Base-by-base conservation (phyloP, 35 echinoderm and acorn worm species). In the Diadema setosum region DNA sequence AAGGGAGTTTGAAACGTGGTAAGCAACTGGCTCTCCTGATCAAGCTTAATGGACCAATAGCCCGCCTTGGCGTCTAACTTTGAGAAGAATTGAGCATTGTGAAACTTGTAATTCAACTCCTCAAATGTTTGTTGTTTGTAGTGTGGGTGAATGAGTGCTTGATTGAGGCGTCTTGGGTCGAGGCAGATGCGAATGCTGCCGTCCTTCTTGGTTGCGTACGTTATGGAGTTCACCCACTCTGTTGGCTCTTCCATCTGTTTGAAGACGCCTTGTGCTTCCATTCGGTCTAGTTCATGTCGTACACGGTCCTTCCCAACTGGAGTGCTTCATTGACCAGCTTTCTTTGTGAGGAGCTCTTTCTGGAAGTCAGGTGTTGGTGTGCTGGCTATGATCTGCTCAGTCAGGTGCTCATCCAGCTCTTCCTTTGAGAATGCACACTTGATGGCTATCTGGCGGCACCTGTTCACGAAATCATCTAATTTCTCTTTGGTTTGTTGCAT, bases 1-100 rank as follows among this genome's bases (percentile, higher is more conserved):
- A 90, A 95, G 44, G 93, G 88, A n/a, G 93, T 91, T 16, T 39
- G 48, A 56, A 95, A 91, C 0, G 93, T 95, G 18, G 93, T 95
- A 9, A 95, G 88, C 67, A 87, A 35, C 58, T 86, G 83, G 16
- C 67, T 82, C 1, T 91, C 59, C 55, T 73, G 5, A 14, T 46
- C 80, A 17, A 95, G 70, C 4, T 87, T 78, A 15, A 95, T 84
- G n/a, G 87, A 85, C 93, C 93, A 91, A 30, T 95, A 95, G 32
- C 88, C 93, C 6, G 80, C 45, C 67, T 90, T 89, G 14, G 81
- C 87, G 42, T 90, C 82, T 3, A 94, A 60, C 46, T 94, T 94
- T 18, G 64, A 78, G 78, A 94, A 94, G 26, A 64, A 90, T 24
- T 89, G 58, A 15, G 84, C 70, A 30, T 75, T 75, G 69, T 36